A percentile compares a stretch with the other conserved stretches of the same genome.
Evolutionary conservation across 2,888 invertebrate genomes (phyloP).

Genomic region (Timema cristinae): DNA sequence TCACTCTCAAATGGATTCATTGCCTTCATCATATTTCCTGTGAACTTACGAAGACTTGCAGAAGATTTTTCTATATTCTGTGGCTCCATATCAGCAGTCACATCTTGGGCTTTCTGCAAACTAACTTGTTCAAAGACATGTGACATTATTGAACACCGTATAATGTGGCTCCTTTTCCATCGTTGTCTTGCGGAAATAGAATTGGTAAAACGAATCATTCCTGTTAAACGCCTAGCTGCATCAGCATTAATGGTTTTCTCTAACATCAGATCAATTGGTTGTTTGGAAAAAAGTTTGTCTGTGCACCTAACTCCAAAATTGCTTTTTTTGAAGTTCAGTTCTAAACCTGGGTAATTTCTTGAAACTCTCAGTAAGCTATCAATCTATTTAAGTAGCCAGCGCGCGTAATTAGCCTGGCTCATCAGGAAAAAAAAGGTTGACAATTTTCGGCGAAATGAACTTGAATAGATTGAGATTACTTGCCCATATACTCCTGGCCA

Average conservation of each 20-base stretch:
- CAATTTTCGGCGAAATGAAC: neutral
- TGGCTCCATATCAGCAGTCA: conserved; percentile 11
- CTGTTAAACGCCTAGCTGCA: conserved; percentile 37
- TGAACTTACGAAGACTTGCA: neutral
- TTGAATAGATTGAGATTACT: neutral
- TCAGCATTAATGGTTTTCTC: conserved; percentile 42
- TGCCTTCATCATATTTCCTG: neutral
- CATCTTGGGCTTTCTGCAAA: conserved; percentile 21
- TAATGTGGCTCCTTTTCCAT: conserved; percentile 34
- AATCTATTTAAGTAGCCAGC: neutral
- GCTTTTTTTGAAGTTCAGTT: neutral
- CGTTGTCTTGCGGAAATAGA: conserved; percentile 38
- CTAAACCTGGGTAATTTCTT: neutral
- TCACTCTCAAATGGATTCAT: conserved; percentile 11
- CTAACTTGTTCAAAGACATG: conserved; percentile 28
- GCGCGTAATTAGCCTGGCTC: neutral
- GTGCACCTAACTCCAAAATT: conserved; percentile 32
- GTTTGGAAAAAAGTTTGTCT: conserved; percentile 38
- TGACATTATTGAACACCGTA: conserved; percentile 35
- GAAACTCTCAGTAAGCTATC: neutral
- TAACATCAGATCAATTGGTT: conserved; percentile 38
- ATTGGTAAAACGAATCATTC: conserved; percentile 35
- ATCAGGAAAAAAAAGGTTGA: neutral
- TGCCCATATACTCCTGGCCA: neutral
- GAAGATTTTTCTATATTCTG: neutral